Conservation (phyloP, 2,888 invertebrate species). For the Epiperipatus broadwayi region DNA sequence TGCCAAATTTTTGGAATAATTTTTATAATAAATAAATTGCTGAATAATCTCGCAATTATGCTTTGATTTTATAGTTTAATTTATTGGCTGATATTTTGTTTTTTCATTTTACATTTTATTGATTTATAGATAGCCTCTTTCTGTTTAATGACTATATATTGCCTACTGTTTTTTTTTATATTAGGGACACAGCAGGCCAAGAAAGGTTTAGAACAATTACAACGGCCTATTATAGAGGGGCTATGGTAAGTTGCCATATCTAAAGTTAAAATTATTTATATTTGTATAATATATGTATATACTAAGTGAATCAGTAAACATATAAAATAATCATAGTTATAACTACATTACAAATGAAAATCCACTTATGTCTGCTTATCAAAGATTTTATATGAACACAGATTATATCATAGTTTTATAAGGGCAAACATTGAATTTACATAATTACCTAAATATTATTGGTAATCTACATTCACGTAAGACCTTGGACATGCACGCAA, state of each 20-base stretch:
- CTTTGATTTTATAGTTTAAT: constrained; percentile 10
- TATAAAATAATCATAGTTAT: not conserved
- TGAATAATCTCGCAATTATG: too few relatives aligned
- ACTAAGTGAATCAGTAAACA: too few relatives aligned
- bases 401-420: too few relatives aligned
- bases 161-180: constrained; percentile 18
- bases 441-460: too few relatives aligned
- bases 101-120: constrained; percentile 7
- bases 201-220: constrained; percentile 97
- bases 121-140: constrained; percentile 4
- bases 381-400: too few relatives aligned
- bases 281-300: not conserved
- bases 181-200: constrained; percentile 95
- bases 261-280: not conserved
- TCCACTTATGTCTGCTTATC: too few relatives aligned
- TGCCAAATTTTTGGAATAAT: too few relatives aligned
- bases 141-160: not conserved
- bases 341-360: not conserved
- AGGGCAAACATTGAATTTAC: too few relatives aligned
- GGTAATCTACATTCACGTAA: too few relatives aligned
- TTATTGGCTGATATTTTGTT: constrained; percentile 4
- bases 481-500: too few relatives aligned
- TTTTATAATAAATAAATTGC: too few relatives aligned
- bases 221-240: constrained; percentile 97
- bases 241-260: constrained; percentile 43